Conservation (phyloP, 2,797 vertebrate genomes). For the Characodon lateralis region DNA sequence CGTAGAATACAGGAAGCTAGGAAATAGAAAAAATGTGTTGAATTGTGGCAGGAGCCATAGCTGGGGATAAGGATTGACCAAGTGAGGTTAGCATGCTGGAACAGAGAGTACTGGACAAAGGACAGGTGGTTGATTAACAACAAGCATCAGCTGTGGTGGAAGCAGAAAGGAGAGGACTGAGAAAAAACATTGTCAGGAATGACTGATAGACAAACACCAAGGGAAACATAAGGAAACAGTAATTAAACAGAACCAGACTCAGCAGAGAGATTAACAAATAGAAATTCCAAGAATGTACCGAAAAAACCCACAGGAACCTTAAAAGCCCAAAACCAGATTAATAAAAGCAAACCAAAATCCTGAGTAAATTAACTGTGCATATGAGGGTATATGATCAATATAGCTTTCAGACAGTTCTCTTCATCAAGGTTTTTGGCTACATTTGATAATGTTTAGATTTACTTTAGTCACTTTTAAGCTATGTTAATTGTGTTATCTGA, state of each 20-base stretch:
- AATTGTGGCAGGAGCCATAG: not conserved
- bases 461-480: not conserved
- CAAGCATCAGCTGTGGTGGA: not conserved
- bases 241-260: not conserved
- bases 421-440: not conserved
- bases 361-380: not conserved
- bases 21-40: too few relatives aligned
- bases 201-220: not conserved
- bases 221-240: too few relatives aligned
- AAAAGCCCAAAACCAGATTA: not conserved
- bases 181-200: not conserved
- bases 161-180: not conserved
- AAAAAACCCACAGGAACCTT: not conserved
- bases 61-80: not conserved
- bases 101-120: too few relatives aligned
- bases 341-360: not conserved
- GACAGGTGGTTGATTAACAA: not conserved
- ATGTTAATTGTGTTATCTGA: not conserved
- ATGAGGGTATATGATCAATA: too few relatives aligned
- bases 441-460: not conserved
- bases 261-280: not conserved
- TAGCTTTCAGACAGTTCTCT: not conserved
- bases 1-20: too few relatives aligned
- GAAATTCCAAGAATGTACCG: not conserved
- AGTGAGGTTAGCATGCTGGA: not conserved